These are phyloP conservation scores for Myrmecophaga tridactyla DNA, from an alignment of 2,113 vertebrate species.

Conservation along the genomic window DNA sequence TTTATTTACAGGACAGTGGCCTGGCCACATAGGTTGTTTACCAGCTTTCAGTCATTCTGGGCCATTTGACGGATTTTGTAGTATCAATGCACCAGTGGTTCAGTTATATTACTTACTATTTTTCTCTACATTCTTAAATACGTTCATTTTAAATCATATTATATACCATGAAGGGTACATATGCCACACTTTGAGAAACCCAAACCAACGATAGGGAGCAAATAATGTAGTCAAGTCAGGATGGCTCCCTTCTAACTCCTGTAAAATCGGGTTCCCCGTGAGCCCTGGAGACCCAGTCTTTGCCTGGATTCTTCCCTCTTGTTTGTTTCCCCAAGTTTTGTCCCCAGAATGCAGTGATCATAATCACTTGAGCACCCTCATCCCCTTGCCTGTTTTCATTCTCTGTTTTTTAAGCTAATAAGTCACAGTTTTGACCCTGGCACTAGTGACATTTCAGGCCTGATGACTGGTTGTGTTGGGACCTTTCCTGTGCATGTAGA, in stretches of 20 bases:
- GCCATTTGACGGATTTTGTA: not conserved
- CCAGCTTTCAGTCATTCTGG: not conserved
- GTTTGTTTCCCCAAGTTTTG: not conserved
- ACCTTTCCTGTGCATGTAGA: not conserved
- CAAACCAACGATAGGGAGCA: not conserved
- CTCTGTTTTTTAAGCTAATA: not conserved
- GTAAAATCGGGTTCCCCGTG: not conserved
- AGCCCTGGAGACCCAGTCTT: not conserved
- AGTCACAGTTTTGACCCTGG: not conserved
- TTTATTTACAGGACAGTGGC: not conserved
- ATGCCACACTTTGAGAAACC: not conserved
- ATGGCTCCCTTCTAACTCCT: not conserved
- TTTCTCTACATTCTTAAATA: not conserved
- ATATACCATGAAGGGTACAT: not conserved
- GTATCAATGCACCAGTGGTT: not conserved
- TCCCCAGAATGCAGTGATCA: not conserved
- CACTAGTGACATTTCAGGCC: not conserved
- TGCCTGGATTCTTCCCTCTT: not conserved
- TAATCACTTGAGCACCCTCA: rapidly evolving
- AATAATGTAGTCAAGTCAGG: not conserved
- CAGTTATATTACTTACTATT: not conserved
- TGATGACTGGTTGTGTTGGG: not conserved
- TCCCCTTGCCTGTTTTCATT: not conserved
- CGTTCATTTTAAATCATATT: not conserved
- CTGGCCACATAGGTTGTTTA: not conserved